Conservation (phyloP, 2,888 invertebrate genomes). For the Aporophyla lueneburgensis region DNA sequence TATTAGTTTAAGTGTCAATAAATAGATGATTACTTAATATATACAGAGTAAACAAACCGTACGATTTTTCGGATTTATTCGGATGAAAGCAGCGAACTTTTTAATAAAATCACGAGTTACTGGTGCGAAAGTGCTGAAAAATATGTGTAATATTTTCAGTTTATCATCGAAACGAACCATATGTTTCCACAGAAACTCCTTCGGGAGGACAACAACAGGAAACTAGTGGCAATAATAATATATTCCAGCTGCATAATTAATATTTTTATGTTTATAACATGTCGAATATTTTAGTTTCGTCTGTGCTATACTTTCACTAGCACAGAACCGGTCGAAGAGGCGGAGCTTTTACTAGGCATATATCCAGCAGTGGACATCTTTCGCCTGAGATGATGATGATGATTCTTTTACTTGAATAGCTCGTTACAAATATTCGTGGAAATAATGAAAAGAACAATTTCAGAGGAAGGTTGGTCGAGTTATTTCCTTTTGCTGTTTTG, state of each 20-base stretch:
- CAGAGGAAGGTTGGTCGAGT: slow-evolving; percentile 28
- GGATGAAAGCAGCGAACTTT: slow-evolving; percentile 10
- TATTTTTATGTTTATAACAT: slow-evolving; percentile 42
- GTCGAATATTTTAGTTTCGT: slow-evolving; percentile 22
- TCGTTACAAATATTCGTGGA: slow-evolving; percentile 21
- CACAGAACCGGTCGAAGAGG: too few relatives aligned
- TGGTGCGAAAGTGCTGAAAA: slow-evolving; percentile 25
- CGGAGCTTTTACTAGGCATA: too few relatives aligned
- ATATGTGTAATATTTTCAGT: slow-evolving; percentile 46
- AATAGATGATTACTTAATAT: slow-evolving; percentile 13
- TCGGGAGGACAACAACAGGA: slow-evolving; percentile 41
- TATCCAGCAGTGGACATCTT: too few relatives aligned
- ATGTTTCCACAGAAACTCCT: slow-evolving; percentile 37
- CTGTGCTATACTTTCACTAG: slow-evolving; percentile 9
- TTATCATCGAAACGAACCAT: slow-evolving; percentile 43
- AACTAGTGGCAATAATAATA: slow-evolving; percentile 41
- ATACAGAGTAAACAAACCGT: slow-evolving; percentile 1
- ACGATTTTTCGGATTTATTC: slow-evolving; percentile 15
- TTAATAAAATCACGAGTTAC: slow-evolving; percentile 25
- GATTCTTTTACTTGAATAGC: slow-evolving; percentile 15
- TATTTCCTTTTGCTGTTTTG: slow-evolving; percentile 39
- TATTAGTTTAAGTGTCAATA: too few relatives aligned
- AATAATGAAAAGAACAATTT: slow-evolving; percentile 22
- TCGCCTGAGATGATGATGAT: too few relatives aligned
- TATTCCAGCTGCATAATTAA: slow-evolving; percentile 38